Evolutionary conservation across 2,113 vertebrate species (phyloP), one percentile per base, ranked within the genome.

Genomic region (Etheostoma cragini): DNA sequence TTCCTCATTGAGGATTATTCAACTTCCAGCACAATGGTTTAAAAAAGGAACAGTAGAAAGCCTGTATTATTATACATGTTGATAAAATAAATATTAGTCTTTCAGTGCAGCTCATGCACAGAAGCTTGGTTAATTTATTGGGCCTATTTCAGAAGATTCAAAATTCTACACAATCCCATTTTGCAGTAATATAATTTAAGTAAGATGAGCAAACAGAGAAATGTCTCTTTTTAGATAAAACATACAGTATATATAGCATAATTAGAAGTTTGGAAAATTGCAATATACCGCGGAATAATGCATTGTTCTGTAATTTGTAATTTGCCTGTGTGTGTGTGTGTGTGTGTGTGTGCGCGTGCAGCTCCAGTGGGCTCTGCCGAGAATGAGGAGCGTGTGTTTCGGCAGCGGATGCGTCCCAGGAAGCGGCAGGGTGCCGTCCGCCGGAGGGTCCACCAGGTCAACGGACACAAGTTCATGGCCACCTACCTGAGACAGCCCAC

Each of bases 391-490:
- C 96, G 97, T 0, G 97, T 98, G 70, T 99, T 99, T 91, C 95
- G 97, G 61, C 97, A 99, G 49, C 96, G 98, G 47, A 96, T 98
- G 96, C 96, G 96, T 42, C 98, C 98, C 24, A 94, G 98, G 87
- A 99, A 98, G 86, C 93, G 98, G 7, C 98, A 99, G 88, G 98
- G 98, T 0, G 98, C 98, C 0, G 97, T 99, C 79, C 96, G 97
- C 12, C 96, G 98, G 77, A 92, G 98, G 88, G 98, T 99, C 45
- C 98, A 99, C 74, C 98, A 99, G 90, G 98, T 99, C 85, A 99
- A 98, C 6, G 98, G 98, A 14, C 98, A 99, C 95, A 99, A 99
- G 93, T 98, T 99, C 80, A 99, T 99, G 98, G 98, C 98, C 91
- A 99, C 98, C 54, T 99, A 98, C 80, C 96, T 99, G 92, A 96